Evolutionary conservation across 2,888 invertebrate species (phyloP).

Genomic region (Morpho achilles): DNA sequence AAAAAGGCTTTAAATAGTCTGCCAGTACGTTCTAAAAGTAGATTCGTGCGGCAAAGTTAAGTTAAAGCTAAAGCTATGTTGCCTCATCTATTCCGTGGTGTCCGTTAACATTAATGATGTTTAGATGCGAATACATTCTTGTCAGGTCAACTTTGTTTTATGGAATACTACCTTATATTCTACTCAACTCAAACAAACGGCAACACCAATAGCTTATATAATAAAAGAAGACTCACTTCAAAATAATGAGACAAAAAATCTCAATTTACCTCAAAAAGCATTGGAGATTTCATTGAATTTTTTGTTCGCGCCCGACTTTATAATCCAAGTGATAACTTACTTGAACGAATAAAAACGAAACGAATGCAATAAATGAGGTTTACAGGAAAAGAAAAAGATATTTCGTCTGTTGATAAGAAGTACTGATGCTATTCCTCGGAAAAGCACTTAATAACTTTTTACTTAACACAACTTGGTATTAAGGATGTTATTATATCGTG

Average conservation of each 20-base stretch:
- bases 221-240: constrained; percentile 1
- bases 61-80: no score
- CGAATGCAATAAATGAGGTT: constrained; percentile 17
- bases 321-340: constrained; percentile 17
- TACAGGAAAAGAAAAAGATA: constrained; percentile 8
- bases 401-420: constrained; percentile 8
- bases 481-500: not conserved
- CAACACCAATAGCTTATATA: no score
- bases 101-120: no score
- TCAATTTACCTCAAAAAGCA: constrained; percentile 10
- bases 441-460: constrained; percentile 3
- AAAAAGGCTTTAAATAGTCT: no score
- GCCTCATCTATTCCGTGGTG: no score
- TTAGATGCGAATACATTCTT: no score
- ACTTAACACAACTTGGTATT: not conserved
- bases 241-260: constrained; percentile 9
- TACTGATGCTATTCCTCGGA: constrained; percentile 2
- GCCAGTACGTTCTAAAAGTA: no score
- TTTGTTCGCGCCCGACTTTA: constrained; percentile 8
- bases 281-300: constrained; percentile 7
- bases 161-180: no score
- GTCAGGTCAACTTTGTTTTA: no score
- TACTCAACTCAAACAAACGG: no score
- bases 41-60: no score
- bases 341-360: constrained; percentile 15